Evolutionary conservation across 2,113 vertebrate genomes (phyloP).

Genomic region (Toxotes chatareus): DNA sequence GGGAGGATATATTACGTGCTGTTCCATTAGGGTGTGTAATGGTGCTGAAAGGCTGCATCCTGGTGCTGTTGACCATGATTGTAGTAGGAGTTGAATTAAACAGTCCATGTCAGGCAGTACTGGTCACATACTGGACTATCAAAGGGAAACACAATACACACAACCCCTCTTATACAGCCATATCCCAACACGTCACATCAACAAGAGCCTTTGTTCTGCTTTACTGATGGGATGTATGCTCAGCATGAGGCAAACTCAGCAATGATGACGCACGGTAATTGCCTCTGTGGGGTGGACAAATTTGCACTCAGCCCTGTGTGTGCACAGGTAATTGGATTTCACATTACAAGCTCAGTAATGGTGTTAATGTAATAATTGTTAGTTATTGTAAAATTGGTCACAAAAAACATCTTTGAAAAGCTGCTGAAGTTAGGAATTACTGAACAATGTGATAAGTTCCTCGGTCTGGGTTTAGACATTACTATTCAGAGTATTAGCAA

Average conservation of each 20-base stretch:
- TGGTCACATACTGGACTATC: constrained; percentile 45
- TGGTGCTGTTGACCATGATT: constrained; percentile 65
- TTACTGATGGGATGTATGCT: constrained; percentile 21
- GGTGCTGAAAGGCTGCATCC: constrained; percentile 75
- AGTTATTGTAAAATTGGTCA: background rate
- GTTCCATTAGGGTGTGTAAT: constrained; percentile 80
- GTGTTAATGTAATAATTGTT: constrained; percentile 34
- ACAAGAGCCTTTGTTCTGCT: constrained; percentile 39
- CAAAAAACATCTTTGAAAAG: background rate
- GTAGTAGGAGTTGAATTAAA: constrained; percentile 72
- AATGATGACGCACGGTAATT: constrained; percentile 24
- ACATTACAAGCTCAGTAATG: constrained; percentile 13
- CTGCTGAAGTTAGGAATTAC: background rate
- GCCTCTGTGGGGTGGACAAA: constrained; percentile 34
- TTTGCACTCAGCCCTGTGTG: constrained; percentile 4
- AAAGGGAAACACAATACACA: constrained; percentile 34
- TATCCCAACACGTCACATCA: constrained; percentile 15
- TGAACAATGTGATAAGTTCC: background rate
- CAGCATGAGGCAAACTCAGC: background rate
- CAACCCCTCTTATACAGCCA: constrained; percentile 1
- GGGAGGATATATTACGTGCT: constrained; percentile 72
- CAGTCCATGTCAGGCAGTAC: constrained; percentile 50
- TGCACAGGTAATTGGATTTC: constrained; percentile 46
- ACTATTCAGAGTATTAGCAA: no score
- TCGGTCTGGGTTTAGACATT: no score